These are phyloP conservation scores for Tetragonisca angustula DNA, from an alignment of 2,888 invertebrate species.

Conservation along the genomic window DNA sequence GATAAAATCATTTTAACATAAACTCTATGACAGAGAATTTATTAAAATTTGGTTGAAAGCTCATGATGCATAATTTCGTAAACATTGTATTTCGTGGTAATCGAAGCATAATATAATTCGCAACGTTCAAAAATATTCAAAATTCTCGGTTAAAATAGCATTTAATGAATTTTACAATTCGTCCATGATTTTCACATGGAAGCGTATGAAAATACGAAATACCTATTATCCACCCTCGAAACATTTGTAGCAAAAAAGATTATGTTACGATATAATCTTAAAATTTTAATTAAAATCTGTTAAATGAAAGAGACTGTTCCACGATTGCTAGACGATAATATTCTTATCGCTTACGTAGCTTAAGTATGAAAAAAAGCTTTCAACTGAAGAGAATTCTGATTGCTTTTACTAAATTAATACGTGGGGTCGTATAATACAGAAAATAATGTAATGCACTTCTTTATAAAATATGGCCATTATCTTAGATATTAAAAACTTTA, in stretches of 20 bases:
- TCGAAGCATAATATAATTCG: not conserved
- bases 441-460: too few relatives aligned
- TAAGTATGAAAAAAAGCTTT: not conserved
- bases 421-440: too few relatives aligned
- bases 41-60: constrained; percentile 28
- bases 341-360: not conserved
- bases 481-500: too few relatives aligned
- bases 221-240: not conserved
- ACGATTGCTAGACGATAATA: not conserved
- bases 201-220: too few relatives aligned
- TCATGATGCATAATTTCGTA: constrained; percentile 18
- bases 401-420: not conserved
- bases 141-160: not conserved
- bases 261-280: not conserved
- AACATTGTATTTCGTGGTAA: constrained; percentile 12
- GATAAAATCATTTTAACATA: constrained; percentile 22
- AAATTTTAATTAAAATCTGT: not conserved
- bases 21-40: constrained; percentile 7
- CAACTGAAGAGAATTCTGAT: not conserved
- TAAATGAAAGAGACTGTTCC: not conserved
- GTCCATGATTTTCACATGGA: too few relatives aligned
- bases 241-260: not conserved
- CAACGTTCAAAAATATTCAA: not conserved
- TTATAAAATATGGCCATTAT: too few relatives aligned
- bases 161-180: not conserved